phyloP scores from a whole-genome alignment of 2,113 vertebrate genomes.

The Hystrix brachyura region DNA sequence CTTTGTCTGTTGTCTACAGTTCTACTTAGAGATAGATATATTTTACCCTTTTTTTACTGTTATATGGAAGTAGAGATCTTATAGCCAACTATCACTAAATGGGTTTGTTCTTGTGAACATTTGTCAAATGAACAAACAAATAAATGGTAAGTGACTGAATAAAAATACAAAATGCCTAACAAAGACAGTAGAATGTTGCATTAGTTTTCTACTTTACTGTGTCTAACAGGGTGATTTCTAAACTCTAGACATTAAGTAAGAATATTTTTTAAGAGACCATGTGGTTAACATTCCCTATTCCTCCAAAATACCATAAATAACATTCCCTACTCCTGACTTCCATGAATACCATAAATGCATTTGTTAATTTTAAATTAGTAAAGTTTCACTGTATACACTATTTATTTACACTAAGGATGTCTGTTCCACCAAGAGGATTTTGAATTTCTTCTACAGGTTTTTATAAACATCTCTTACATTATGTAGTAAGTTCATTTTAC shows the following conservation, averaged over 20 bases:
- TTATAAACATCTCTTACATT: neutral
- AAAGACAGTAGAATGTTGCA: neutral
- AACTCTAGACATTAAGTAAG: neutral
- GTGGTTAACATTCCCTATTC: neutral
- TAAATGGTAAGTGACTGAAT: neutral
- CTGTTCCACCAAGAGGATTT: neutral
- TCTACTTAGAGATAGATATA: neutral
- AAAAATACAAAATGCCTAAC: slow-evolving; percentile 2
- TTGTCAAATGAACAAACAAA: slow-evolving; percentile 42
- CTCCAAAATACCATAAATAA: slow-evolving; percentile 8
- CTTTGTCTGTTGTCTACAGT: neutral
- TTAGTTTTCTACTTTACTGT: neutral
- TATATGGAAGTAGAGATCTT: neutral
- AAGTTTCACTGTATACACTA: neutral
- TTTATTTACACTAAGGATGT: slow-evolving; percentile 1
- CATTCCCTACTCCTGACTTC: neutral
- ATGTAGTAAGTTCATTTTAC: neutral
- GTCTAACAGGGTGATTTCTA: neutral
- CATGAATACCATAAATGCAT: neutral
- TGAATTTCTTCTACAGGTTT: slow-evolving; percentile 3
- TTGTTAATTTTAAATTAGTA: slow-evolving; percentile 34
- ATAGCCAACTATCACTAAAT: neutral
- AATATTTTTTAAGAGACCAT: neutral
- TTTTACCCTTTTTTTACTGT: neutral
- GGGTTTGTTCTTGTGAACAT: neutral